Base-by-base conservation (phyloP, 2,888 invertebrate genomes). In the Microplitis deprimator region DNA sequence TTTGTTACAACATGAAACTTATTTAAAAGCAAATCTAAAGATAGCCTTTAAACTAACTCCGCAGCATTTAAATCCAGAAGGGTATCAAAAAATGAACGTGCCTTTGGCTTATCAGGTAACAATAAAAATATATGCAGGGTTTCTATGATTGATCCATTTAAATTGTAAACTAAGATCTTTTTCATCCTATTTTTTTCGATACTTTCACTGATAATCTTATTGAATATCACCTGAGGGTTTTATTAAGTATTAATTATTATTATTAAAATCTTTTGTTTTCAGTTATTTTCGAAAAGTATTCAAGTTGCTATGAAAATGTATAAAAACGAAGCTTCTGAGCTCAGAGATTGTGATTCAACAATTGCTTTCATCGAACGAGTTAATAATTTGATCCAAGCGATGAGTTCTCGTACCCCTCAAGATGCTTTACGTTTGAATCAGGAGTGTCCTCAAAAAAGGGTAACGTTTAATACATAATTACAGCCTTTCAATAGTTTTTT, bases 221-320 rank as follows among this genome's bases (percentile, higher is more conserved):
- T 41, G 10, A 10, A 10, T 41, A 41, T 41, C 10, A 7, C 4
- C 10, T 41, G 10, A 41, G 10, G 10, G 20, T 20, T 20, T 41
- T 8, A 10, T 41, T 41, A 41, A 0, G 71, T 20, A 1, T 20
- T 20, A 20, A 20, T 20, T 20, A 64, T 68, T 41, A 16, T 39
- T 17, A 69, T 69, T 29, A 64, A 61, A 50, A 73, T 76, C 41
- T 41, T 41, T 41, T 41, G 41, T 10, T 41, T 78, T 40, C 70
- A 81, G 81, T 50, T 80, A 16, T 82, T 81, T 60, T 79, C 79
- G 0, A 64, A 80, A 39, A 64, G 72, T 39, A 78, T 81, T 7
- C 7, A 78, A 50, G 77, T 76, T 10, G 82, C 81, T 40, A 81
- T 81, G 81, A 50, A 77, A 20, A 10, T 68, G 13, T 76, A 77